Evolutionary conservation across 2,888 invertebrate species (phyloP).

Genomic region (Melinaea marsaeus): DNA sequence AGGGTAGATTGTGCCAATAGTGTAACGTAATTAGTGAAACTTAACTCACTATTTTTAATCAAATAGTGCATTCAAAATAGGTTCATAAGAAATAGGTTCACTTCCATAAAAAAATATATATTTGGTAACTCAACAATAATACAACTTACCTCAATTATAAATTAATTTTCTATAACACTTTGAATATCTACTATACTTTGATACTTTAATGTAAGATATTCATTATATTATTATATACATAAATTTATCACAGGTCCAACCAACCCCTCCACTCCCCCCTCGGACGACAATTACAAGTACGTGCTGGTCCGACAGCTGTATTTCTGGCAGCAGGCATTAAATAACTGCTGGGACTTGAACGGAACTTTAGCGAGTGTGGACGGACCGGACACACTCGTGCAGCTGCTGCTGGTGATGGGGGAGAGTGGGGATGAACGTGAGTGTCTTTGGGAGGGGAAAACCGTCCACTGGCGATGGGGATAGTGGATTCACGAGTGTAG

Average conservation of each 20-base stretch:
- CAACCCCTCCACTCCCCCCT: constrained; percentile 33
- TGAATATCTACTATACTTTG: not conserved
- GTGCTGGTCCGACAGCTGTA: constrained; percentile 52
- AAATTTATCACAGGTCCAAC: constrained; percentile 38
- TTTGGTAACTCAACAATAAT: too few relatives aligned
- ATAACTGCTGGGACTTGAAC: constrained; percentile 64
- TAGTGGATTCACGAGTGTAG: too few relatives aligned
- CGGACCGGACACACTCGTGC: constrained; percentile 52
- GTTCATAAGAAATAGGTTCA: too few relatives aligned
- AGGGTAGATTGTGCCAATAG: too few relatives aligned
- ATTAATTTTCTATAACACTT: too few relatives aligned
- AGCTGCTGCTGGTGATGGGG: constrained; percentile 62
- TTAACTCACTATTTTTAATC: too few relatives aligned
- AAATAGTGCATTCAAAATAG: too few relatives aligned
- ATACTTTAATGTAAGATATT: not conserved
- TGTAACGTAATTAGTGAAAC: too few relatives aligned
- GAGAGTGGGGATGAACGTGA: constrained; percentile 66
- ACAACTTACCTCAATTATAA: too few relatives aligned
- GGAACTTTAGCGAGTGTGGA: constrained; percentile 59
- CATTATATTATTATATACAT: constrained; percentile 1
- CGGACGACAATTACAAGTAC: constrained; percentile 62
- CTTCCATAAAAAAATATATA: too few relatives aligned
- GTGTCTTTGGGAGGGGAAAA: constrained; percentile 30
- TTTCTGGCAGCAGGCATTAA: constrained; percentile 66
- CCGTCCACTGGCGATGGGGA: constrained; percentile 5